phyloP scores from a whole-genome alignment of 2,797 vertebrate species.

The Adelosebastes latens region DNA sequence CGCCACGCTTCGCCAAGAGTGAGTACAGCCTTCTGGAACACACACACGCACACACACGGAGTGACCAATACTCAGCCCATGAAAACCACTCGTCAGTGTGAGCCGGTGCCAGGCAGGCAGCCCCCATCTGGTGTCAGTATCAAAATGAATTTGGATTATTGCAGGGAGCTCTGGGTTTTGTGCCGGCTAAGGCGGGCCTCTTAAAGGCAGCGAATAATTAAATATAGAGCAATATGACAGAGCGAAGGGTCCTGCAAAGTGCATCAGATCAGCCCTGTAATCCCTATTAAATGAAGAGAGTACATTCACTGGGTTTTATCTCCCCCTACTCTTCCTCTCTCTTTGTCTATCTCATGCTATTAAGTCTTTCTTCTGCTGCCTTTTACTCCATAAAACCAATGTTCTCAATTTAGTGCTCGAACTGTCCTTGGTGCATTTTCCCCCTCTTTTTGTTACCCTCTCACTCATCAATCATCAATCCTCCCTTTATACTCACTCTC shows the following conservation, averaged over 20 bases:
- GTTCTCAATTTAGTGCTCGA: slow-evolving; percentile 54
- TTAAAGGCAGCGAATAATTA: slow-evolving; percentile 76
- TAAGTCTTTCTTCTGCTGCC: slow-evolving; percentile 60
- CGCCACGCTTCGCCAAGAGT: slow-evolving; percentile 93
- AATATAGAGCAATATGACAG: slow-evolving; percentile 74
- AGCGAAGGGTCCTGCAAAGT: slow-evolving; percentile 71
- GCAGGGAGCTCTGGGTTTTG: slow-evolving; percentile 55
- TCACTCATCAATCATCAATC: slow-evolving; percentile 45
- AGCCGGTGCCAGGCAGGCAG: slow-evolving; percentile 44
- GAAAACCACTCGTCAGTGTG: slow-evolving; percentile 27
- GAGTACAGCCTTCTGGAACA: slow-evolving; percentile 69
- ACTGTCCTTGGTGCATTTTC: slow-evolving; percentile 38
- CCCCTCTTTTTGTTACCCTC: slow-evolving; percentile 14
- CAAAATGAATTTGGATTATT: slow-evolving; percentile 81
- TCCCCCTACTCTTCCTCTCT: slow-evolving; percentile 47
- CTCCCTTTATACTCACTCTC: slow-evolving; percentile 26
- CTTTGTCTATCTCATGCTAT: slow-evolving; percentile 54
- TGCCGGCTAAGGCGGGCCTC: slow-evolving; percentile 43
- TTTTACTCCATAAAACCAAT: slow-evolving; percentile 62
- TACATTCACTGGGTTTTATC: slow-evolving; percentile 69
- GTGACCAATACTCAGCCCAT: slow-evolving; percentile 30
- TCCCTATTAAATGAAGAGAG: slow-evolving; percentile 76
- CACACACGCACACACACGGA: slow-evolving; percentile 28
- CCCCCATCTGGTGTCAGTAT: slow-evolving; percentile 83
- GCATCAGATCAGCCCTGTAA: slow-evolving; percentile 77